Percentiles rank a stretch among this genome's conserved stretches.
Conservation (phyloP, 2,113 vertebrate species). For the Falcunculus frontatus region DNA sequence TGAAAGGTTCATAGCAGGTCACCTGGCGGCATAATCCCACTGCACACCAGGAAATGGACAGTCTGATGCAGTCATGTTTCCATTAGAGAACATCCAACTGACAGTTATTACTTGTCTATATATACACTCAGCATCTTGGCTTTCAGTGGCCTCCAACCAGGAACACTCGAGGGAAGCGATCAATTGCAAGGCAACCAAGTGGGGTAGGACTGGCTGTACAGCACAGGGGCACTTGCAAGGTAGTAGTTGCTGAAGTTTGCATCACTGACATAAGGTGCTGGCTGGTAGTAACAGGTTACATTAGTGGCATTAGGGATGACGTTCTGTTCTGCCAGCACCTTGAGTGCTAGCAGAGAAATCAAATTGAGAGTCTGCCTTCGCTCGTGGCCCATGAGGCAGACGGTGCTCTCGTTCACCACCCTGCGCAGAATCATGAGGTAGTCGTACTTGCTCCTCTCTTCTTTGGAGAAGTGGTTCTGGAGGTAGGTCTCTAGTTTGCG, state of each 20-base stretch:
- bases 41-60: not conserved
- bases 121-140: not conserved
- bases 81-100: not conserved
- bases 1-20: not conserved
- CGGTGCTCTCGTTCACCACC: slow-evolving; percentile 96
- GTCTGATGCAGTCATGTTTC: not conserved
- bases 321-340: slow-evolving; percentile 91
- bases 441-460: slow-evolving; percentile 94
- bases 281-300: slow-evolving; percentile 98
- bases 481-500: slow-evolving; percentile 95
- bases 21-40: not conserved
- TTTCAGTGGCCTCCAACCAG: not conserved
- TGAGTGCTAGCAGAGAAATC: slow-evolving; percentile 89
- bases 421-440: slow-evolving; percentile 93
- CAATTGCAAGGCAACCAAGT: slow-evolving; percentile 98
- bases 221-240: slow-evolving; percentile 74
- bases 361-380: slow-evolving; percentile 93
- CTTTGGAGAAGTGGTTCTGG: slow-evolving; percentile 94
- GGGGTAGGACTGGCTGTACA: slow-evolving; percentile 88
- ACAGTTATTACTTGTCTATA: not conserved
- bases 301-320: slow-evolving; percentile 90
- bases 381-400: slow-evolving; percentile 98
- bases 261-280: slow-evolving; percentile 91
- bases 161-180: not conserved
- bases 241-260: slow-evolving; percentile 99